phyloP scores from a whole-genome alignment of 2,888 invertebrate species.

The Machimus atricapillus region DNA sequence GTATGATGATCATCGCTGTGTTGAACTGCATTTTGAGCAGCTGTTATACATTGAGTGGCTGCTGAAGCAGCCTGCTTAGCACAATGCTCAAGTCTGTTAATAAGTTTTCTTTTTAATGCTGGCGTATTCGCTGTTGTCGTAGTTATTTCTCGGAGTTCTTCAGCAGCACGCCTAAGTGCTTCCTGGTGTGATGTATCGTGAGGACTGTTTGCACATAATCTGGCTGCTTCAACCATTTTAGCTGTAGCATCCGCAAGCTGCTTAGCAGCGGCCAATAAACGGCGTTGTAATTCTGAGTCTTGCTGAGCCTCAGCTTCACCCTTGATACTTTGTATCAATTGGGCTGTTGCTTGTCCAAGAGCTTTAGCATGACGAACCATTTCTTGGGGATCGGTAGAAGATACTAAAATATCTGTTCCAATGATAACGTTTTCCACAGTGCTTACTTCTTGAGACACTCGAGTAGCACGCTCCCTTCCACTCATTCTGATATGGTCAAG shows the following conservation, averaged over 20 bases:
- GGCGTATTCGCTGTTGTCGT: conserved; percentile 83
- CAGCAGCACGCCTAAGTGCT: conserved; percentile 85
- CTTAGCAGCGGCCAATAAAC: conserved; percentile 93
- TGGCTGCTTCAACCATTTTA: conserved; percentile 94
- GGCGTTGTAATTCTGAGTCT: conserved; percentile 86
- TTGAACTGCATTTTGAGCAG: conserved; percentile 81
- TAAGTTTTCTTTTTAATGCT: conserved; percentile 75
- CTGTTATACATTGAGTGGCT: conserved; percentile 89
- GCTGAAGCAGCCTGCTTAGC: conserved; percentile 87
- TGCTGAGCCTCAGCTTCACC: conserved; percentile 90
- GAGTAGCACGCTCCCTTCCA: conserved; percentile 70
- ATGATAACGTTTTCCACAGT: conserved; percentile 89
- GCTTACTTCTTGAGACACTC: conserved; percentile 75
- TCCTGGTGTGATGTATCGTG: conserved; percentile 85
- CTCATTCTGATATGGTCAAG: conserved; percentile 85
- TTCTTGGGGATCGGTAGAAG: conserved; percentile 87
- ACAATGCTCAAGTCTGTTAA: conserved; percentile 72
- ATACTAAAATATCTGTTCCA: conserved; percentile 87
- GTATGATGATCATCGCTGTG: conserved; percentile 67
- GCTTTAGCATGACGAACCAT: conserved; percentile 94
- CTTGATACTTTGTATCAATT: conserved; percentile 93
- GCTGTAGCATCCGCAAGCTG: conserved; percentile 95
- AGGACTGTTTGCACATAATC: conserved; percentile 87
- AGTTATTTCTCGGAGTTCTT: conserved; percentile 89
- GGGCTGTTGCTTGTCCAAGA: conserved; percentile 92